Evolutionary conservation across 2,888 invertebrate genomes (phyloP).

Genomic region (Seira musarum): DNA sequence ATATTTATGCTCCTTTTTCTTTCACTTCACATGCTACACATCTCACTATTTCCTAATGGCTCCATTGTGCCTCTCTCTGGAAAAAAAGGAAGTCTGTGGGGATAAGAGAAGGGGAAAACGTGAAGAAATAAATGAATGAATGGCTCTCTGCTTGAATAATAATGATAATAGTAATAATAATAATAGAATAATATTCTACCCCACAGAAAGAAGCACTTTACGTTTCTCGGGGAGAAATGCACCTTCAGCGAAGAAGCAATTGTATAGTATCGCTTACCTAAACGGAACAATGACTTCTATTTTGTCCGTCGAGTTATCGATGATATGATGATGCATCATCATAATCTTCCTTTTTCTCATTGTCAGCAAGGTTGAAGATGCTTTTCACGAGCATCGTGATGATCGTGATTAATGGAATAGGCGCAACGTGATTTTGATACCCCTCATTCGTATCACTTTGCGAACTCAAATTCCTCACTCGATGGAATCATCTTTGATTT

Average conservation of each 20-base stretch:
- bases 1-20: constrained; percentile 6
- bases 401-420: neutral
- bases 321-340: constrained; percentile 6
- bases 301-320: constrained; percentile 11
- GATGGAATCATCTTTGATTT: no score
- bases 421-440: constrained; percentile 4
- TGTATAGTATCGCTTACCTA: neutral
- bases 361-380: constrained; percentile 12
- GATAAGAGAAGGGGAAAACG: constrained; percentile 35
- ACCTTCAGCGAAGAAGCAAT: neutral
- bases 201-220: neutral
- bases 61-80: constrained; percentile 25
- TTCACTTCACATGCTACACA: constrained; percentile 8
- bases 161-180: constrained; percentile 36
- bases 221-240: neutral
- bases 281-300: constrained; percentile 4
- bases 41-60: constrained; percentile 34
- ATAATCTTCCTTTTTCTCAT: neutral
- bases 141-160: constrained; percentile 39
- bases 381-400: no score
- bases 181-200: constrained; percentile 47
- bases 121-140: constrained; percentile 47
- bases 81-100: constrained; percentile 20
- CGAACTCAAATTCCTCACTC: neutral
- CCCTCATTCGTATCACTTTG: constrained; percentile 6